Conservation (phyloP, 2,113 vertebrate genomes). For the Uria lomvia region DNA sequence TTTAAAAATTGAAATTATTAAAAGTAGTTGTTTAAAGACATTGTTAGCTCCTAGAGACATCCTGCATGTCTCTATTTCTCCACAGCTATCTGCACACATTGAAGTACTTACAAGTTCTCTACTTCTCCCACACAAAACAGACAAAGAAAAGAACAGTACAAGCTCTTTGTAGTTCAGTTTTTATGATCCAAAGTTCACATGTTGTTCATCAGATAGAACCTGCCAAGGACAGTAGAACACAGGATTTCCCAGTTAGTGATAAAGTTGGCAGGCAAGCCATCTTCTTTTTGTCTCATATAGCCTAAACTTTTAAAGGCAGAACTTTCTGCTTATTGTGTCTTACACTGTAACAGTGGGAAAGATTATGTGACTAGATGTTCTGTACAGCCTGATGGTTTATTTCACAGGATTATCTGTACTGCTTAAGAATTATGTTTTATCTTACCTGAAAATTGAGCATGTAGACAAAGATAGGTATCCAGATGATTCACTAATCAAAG, state of each 20-base stretch:
- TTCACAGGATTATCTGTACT: background rate
- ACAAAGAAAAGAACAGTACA: background rate
- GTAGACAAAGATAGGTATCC: background rate
- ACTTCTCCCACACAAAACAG: background rate
- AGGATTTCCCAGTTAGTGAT: background rate
- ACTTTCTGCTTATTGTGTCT: background rate
- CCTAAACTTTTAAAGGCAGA: background rate
- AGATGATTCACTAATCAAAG: background rate
- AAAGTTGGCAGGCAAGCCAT: background rate
- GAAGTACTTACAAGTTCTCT: background rate
- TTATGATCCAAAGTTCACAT: background rate
- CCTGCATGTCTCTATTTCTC: background rate
- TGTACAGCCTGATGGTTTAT: background rate
- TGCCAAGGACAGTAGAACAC: background rate
- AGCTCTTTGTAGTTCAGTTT: background rate
- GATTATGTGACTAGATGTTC: background rate
- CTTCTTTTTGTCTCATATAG: background rate
- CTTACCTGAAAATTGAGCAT: background rate
- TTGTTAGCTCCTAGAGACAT: background rate
- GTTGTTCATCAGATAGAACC: background rate
- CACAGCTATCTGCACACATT: rapidly evolving
- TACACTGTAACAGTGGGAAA: background rate
- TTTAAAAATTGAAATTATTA: background rate
- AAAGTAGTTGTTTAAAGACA: background rate
- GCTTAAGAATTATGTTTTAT: background rate